phyloP scores from a whole-genome alignment of 2,113 vertebrate species.

The Pardalotus punctatus region DNA sequence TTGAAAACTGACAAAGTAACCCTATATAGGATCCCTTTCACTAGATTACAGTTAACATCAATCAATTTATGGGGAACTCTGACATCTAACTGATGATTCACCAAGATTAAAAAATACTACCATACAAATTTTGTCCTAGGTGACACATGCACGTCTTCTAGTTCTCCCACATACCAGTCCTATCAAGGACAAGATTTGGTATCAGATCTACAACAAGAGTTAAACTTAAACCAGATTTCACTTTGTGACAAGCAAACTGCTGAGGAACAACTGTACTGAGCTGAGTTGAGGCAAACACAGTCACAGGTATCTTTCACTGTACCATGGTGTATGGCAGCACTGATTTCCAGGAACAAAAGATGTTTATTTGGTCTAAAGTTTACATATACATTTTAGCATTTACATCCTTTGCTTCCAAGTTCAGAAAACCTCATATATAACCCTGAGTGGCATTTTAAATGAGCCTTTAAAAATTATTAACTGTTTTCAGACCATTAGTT shows the following conservation, averaged over 20 bases:
- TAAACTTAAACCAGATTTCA: background rate
- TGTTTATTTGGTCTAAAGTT: background rate
- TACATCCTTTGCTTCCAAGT: background rate
- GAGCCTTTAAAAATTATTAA: background rate
- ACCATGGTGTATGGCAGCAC: background rate
- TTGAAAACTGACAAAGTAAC: background rate
- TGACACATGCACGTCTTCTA: background rate
- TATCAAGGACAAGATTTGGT: background rate
- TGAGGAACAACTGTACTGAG: background rate
- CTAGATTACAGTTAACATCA: background rate
- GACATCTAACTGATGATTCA: background rate
- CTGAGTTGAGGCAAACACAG: background rate
- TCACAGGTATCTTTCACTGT: background rate
- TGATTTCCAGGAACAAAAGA: background rate
- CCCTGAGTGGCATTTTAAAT: background rate
- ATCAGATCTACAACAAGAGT: background rate
- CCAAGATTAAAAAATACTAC: background rate
- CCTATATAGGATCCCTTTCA: background rate
- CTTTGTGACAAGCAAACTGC: background rate
- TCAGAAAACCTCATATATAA: background rate
- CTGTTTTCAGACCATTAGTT: background rate
- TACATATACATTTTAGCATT: background rate
- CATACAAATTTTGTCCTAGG: background rate
- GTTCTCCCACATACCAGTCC: background rate
- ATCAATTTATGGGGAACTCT: background rate